These are phyloP conservation scores for Drosophila nr. fundita DNA, from an alignment of 2,888 invertebrate genomes.

Conservation along the genomic window DNA sequence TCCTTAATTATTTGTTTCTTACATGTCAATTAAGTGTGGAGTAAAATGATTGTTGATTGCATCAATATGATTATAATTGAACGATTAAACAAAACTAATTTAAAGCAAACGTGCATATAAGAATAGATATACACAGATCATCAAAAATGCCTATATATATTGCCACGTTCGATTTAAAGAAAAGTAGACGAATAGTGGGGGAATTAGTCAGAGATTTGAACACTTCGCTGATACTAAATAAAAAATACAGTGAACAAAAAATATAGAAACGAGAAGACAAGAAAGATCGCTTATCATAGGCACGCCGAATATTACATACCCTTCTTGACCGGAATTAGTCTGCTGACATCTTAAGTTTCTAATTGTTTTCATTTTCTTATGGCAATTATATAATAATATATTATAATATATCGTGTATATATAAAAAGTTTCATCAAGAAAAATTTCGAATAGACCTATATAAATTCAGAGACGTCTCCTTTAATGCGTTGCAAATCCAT, in stretches of 20 bases:
- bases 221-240: conserved; percentile 20
- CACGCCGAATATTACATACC: background rate
- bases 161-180: conserved; percentile 21
- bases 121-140: conserved; percentile 5
- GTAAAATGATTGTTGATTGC: background rate
- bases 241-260: conserved; percentile 10
- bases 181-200: background rate
- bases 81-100: background rate
- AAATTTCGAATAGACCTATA: background rate
- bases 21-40: background rate
- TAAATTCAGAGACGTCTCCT: background rate
- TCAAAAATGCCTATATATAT: conserved; percentile 11
- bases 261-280: background rate
- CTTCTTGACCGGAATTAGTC: background rate
- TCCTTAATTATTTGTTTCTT: background rate
- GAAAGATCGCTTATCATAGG: background rate
- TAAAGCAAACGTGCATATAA: background rate
- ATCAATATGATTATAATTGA: background rate
- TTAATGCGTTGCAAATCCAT: background rate
- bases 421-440: background rate
- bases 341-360: background rate
- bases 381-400: background rate
- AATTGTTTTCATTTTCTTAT: background rate
- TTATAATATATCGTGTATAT: background rate
- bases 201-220: conserved; percentile 16